Conservation (phyloP, 2,888 invertebrate genomes). For the Lampropteryx suffumata region DNA sequence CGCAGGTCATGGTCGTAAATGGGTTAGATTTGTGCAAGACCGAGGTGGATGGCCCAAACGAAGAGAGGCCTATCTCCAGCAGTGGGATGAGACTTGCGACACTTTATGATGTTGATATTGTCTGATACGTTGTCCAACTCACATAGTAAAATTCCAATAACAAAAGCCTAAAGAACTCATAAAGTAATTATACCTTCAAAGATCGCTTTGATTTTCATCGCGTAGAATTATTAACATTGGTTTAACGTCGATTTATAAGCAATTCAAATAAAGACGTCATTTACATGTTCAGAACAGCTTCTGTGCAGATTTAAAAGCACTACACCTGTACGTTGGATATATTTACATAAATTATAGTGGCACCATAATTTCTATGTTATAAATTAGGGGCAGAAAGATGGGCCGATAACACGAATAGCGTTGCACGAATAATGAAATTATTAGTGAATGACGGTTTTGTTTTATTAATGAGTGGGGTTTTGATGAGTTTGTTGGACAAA, state of each 20-base stretch:
- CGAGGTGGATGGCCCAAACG: too few species aligned
- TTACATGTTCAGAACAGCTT: slow-evolving; percentile 29
- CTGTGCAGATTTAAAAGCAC: slow-evolving; percentile 40
- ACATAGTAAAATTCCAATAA: too few species aligned
- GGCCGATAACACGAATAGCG: slow-evolving; percentile 54
- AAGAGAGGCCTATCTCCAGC: too few species aligned
- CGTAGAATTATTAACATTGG: too few species aligned
- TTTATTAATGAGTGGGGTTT: slow-evolving; percentile 44
- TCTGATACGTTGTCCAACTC: too few species aligned
- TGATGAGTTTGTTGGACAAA: slow-evolving; percentile 2
- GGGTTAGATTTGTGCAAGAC: too few species aligned
- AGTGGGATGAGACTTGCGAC: too few species aligned
- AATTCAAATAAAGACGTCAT: slow-evolving; percentile 22
- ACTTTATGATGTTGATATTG: too few species aligned
- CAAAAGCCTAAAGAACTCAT: too few species aligned
- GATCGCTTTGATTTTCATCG: too few species aligned
- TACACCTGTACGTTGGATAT: slow-evolving; percentile 46
- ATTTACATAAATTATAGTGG: slow-evolving; percentile 42
- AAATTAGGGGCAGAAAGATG: slow-evolving; percentile 49
- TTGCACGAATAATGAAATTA: slow-evolving; percentile 62
- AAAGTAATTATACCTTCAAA: too few species aligned
- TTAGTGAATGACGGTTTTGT: slow-evolving; percentile 50
- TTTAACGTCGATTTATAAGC: slow-evolving; percentile 11
- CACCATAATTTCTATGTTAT: slow-evolving; percentile 41
- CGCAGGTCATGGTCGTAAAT: too few species aligned